phyloP scores from a whole-genome alignment of 1,140 invertebrate species.

The Drosophila nasuta region DNA sequence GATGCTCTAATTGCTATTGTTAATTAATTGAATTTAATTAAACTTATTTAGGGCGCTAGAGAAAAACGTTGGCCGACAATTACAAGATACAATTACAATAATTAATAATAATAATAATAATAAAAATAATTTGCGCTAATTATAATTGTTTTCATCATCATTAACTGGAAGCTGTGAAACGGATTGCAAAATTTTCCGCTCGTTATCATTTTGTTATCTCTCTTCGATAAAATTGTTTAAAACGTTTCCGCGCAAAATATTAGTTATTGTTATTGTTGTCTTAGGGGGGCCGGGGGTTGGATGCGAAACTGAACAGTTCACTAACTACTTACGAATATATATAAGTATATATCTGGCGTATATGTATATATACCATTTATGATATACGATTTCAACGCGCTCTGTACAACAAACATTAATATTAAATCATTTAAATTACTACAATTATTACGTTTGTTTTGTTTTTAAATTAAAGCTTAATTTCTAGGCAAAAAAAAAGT shows the following conservation, averaged over 20 bases:
- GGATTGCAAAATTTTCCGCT: slow-evolving; percentile 23
- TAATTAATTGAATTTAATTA: slow-evolving; percentile 28
- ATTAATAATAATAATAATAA: slow-evolving; percentile 42
- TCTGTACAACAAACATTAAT: slow-evolving; percentile 73
- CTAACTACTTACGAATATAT: slow-evolving; percentile 27
- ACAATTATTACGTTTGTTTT: slow-evolving; percentile 50
- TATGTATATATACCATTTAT: slow-evolving; percentile 32
- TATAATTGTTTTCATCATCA: slow-evolving; percentile 38
- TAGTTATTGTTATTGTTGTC: slow-evolving; percentile 9
- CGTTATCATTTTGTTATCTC: neutral
- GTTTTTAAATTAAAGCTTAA: slow-evolving; percentile 58
- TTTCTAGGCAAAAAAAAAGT: slow-evolving; percentile 51
- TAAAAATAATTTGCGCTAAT: slow-evolving; percentile 74
- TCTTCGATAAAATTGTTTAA: neutral
- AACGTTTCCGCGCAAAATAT: slow-evolving; percentile 19
- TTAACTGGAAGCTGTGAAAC: slow-evolving; percentile 73
- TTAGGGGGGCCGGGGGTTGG: neutral
- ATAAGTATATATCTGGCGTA: slow-evolving; percentile 12
- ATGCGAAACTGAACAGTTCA: slow-evolving; percentile 19
- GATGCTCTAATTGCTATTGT: slow-evolving; percentile 9
- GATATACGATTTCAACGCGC: slow-evolving; percentile 61
- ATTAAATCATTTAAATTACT: slow-evolving; percentile 73
- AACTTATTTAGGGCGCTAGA: slow-evolving; percentile 17
- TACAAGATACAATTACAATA: slow-evolving; percentile 48
- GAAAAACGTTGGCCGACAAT: slow-evolving; percentile 32